Evolutionary conservation across 1,140 invertebrate species (phyloP), one percentile per base, ranked within the genome.

Genomic region (Coboldia fuscipes): DNA sequence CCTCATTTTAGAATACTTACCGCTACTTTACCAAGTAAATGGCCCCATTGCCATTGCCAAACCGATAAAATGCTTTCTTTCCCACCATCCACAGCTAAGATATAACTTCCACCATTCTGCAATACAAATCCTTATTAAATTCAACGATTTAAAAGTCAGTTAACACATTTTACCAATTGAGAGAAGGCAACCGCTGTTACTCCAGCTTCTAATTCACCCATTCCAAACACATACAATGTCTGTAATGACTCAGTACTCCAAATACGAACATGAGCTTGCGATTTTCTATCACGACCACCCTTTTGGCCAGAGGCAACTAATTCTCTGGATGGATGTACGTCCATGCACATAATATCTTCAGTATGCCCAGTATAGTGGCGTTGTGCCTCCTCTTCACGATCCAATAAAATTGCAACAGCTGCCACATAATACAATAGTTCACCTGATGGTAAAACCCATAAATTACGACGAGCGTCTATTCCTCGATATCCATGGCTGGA

Each of bases 401-500:
- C 85, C 46, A 82, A 86, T 46, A 97, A 69, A 8, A 97, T 74
- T 1, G 84, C 88, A 2, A 94, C 75, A 0, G 85, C 82, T 1
- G 84, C 86, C 2, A 90, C 81, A 49, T 80, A 93, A 56, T 94
- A 97, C 20, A 93, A 63, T 5, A 94, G 61, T 54, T 97, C 89
- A 5, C 86, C 88, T 1, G 84, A 88, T 2, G 84, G 79, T 30
- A 94, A 54, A 9, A 90, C 79, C 75, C 84, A 88, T 12, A 96
- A 58, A 57, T 94, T 94, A 43, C 72, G 70, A 9, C 76, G 63
- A 0, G 78, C 76, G 58, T 93, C 86, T 9, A 75, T 72, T 0
- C 89, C 89, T 36, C 88, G 66, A 52, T 94, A 96, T 0, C 90
- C 90, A 50, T 88, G 90, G 18, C 81, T 85, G 41, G 12, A 35